These are phyloP conservation scores for Leptinotarsa undecemlineata DNA, from an alignment of 1,140 invertebrate species.

Conservation along the genomic window DNA sequence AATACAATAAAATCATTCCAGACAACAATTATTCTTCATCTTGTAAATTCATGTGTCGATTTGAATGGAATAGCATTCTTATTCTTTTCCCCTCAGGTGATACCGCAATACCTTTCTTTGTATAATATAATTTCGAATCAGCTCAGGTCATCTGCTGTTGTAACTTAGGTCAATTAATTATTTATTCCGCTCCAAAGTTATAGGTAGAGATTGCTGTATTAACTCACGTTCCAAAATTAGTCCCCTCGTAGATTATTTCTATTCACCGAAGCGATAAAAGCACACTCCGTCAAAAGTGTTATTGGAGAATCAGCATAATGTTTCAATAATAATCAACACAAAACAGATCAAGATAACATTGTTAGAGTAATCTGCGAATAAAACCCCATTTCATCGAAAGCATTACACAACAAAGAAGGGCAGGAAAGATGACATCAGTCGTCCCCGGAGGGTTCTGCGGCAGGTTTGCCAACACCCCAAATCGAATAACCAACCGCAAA, in stretches of 20 bases:
- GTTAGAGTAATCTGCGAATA: constrained; percentile 31
- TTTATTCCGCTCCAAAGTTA: background rate
- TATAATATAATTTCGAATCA: background rate
- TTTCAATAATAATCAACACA: constrained; percentile 35
- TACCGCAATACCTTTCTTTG: background rate
- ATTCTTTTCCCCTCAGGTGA: too few relatives aligned
- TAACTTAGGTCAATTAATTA: background rate
- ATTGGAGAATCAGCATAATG: constrained; percentile 34
- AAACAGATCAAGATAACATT: constrained; percentile 36
- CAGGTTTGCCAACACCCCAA: constrained; percentile 1
- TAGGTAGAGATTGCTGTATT: background rate
- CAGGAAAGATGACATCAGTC: constrained; percentile 25
- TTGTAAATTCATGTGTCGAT: too few relatives aligned
- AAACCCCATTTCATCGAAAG: constrained; percentile 35
- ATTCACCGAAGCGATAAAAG: background rate
- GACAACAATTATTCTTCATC: too few relatives aligned
- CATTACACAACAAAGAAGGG: constrained; percentile 28
- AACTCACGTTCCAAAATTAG: constrained; percentile 8
- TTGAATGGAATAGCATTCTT: too few relatives aligned
- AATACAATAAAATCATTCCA: too few relatives aligned
- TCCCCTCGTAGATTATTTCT: background rate
- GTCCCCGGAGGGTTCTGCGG: constrained; percentile 14
- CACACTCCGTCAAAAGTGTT: constrained; percentile 19
- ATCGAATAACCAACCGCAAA: constrained; percentile 7
- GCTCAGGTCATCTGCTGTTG: background rate